Percentiles rank a stretch among this genome's conserved stretches.
These are phyloP conservation scores for Verasper variegatus DNA, from an alignment of 2,113 vertebrate genomes.

Conservation along the genomic window DNA sequence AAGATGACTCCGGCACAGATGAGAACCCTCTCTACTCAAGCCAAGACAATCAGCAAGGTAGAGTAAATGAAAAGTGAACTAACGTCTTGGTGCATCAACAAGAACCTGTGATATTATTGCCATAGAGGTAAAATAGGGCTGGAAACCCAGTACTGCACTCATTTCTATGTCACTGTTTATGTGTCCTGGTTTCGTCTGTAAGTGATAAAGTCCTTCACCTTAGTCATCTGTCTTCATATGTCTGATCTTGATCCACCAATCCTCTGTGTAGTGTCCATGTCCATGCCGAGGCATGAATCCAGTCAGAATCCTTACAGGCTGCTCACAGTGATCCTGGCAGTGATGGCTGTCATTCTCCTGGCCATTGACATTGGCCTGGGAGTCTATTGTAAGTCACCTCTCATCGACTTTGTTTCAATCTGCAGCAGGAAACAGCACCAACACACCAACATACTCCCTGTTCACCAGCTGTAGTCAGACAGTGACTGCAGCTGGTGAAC, in stretches of 20 bases:
- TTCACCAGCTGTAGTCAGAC: too few species aligned
- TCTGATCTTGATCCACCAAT: slow-evolving; percentile 10
- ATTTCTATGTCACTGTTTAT: background rate
- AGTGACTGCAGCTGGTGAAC: too few species aligned
- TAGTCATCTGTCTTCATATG: background rate
- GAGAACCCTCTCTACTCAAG: slow-evolving; percentile 14
- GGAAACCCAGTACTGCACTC: too few species aligned
- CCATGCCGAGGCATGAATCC: slow-evolving; percentile 39
- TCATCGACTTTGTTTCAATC: background rate
- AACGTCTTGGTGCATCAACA: background rate
- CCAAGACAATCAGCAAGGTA: slow-evolving; percentile 59
- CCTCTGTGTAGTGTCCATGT: slow-evolving; percentile 64
- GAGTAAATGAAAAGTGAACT: background rate
- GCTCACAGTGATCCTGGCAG: slow-evolving; percentile 47
- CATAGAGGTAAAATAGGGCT: background rate
- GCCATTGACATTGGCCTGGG: slow-evolving; percentile 67
- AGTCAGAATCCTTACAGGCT: slow-evolving; percentile 27
- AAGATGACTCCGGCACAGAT: slow-evolving; percentile 38
- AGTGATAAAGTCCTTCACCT: background rate
- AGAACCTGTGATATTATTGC: background rate
- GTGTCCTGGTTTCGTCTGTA: background rate
- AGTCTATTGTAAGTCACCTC: slow-evolving; percentile 69
- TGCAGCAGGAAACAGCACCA: too few species aligned
- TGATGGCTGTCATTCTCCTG: slow-evolving; percentile 61
- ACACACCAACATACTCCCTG: too few species aligned